Evolutionary conservation across 37 sponge, comb jelly and placozoan genomes (phyloP).

Genomic region (Haliclona indistincta): DNA sequence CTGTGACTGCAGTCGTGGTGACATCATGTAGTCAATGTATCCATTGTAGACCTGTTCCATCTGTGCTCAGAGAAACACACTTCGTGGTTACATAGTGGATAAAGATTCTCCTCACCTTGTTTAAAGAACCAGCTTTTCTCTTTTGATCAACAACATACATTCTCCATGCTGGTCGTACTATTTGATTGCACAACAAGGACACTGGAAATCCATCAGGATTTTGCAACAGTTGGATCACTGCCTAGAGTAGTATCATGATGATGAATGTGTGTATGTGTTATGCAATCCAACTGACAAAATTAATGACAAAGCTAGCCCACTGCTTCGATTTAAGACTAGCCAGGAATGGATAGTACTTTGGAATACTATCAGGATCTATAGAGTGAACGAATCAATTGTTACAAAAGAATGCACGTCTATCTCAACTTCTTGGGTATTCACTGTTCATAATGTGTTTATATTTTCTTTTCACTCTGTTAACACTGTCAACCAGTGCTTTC

Average conservation of each 20-base stretch:
- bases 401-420: background rate
- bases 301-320: slow-evolving; percentile 68
- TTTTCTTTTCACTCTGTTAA: no score
- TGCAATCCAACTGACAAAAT: slow-evolving; percentile 64
- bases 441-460: no score
- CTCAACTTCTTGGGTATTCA: no score
- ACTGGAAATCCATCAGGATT: slow-evolving; percentile 73
- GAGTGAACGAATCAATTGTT: no score
- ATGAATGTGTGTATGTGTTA: no score
- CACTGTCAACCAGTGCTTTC: background rate
- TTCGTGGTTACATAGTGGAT: no score
- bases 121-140: background rate
- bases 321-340: slow-evolving; percentile 52
- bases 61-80: background rate
- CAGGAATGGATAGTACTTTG: slow-evolving; percentile 74
- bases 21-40: slow-evolving; percentile 16
- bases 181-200: slow-evolving; percentile 17
- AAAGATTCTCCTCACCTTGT: no score
- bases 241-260: no score
- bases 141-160: slow-evolving; percentile 12
- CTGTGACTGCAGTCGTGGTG: background rate
- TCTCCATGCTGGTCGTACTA: slow-evolving; percentile 44
- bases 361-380: no score
- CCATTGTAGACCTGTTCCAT: slow-evolving; percentile 32
- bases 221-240: slow-evolving; percentile 21